These are phyloP conservation scores for Diabrotica virgifera DNA, from an alignment of 1,140 invertebrate genomes.

Conservation along the genomic window DNA sequence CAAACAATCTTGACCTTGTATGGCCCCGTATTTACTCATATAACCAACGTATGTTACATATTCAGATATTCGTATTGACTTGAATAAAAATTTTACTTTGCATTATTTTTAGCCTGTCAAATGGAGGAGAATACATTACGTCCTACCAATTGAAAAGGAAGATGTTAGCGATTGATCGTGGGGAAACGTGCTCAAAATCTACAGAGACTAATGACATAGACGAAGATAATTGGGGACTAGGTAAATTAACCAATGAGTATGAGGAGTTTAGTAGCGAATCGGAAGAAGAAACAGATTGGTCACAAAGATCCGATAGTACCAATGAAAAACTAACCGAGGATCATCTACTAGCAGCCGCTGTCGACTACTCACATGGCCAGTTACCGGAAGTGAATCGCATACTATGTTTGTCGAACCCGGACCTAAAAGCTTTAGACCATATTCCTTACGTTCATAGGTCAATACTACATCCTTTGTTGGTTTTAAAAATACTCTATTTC, in stretches of 20 bases:
- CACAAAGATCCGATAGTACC: slow-evolving; percentile 50
- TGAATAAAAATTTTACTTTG: too few species aligned
- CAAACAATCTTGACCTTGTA: too few species aligned
- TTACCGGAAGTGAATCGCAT: slow-evolving; percentile 72
- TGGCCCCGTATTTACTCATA: too few species aligned
- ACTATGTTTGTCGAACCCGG: slow-evolving; percentile 65
- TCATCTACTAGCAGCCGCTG: slow-evolving; percentile 74
- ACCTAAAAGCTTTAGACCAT: slow-evolving; percentile 61
- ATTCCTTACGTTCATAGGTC: slow-evolving; percentile 67
- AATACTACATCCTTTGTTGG: slow-evolving; percentile 66
- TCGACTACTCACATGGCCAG: slow-evolving; percentile 73
- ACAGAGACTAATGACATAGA: slow-evolving; percentile 41
- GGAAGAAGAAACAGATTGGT: slow-evolving; percentile 44
- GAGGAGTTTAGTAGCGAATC: slow-evolving; percentile 35
- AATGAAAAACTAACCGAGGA: slow-evolving; percentile 76
- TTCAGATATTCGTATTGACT: too few species aligned
- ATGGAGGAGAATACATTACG: slow-evolving; percentile 82
- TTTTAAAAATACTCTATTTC: slow-evolving; percentile 65
- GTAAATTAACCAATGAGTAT: slow-evolving; percentile 35
- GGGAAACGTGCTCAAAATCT: slow-evolving; percentile 47
- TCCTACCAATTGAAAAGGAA: slow-evolving; percentile 70
- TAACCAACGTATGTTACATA: too few species aligned
- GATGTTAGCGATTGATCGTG: slow-evolving; percentile 63
- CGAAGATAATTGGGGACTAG: slow-evolving; percentile 39
- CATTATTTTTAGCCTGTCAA: slow-evolving; percentile 58